Base-by-base conservation (phyloP, 2,113 vertebrate species). In the Cisticola juncidis region DNA sequence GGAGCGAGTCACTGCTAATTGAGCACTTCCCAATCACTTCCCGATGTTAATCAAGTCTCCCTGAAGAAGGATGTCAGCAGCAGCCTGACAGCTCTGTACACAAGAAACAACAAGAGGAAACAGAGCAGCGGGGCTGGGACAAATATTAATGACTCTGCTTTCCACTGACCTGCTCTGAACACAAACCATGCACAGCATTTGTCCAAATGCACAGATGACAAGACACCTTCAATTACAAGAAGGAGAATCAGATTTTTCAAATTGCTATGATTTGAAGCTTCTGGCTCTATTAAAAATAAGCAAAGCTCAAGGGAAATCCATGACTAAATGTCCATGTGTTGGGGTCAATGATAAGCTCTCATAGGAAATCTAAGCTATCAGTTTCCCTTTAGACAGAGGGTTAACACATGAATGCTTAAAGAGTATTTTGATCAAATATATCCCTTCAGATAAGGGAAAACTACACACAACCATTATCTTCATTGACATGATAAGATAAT, bases 1-100 rank as follows among this genome's bases (percentile, higher is more conserved):
- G 91, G 85, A 96, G 95, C 86, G 96, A 97, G 95, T 95, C 96
- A 35, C 92, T 90, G 94, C 95, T 98, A 98, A 98, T 92, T 97
- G 97, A 97, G 93, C 58, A 40, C 87, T 97, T 97, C 94, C 96
- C 97, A 98, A 96, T 97, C 97, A 96, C 84, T 95, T 88, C 95
- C 73, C 94, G 97, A 97, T 98, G 97, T 93, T 93, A 95, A 97
- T 96, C 96, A 95, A 97, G 94, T 96, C 92, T 97, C 95, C 96
- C 90, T n/a, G 16, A 92, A 97, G 94, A 86, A 93, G 94, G 86
- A 86, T 58, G 93, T 68, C 92, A 95, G 94, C 66, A 57, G 95
- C 90, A 94, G 95, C 56, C 20, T 85, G 96, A 90, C 96, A 96
- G 94, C 69, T 87, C 29, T 3, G 42, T 68, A 85, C 89, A 88